These are phyloP conservation scores for Delphinapterus leucas DNA, from an alignment of 2,113 vertebrate genomes.

Conservation along the genomic window DNA sequence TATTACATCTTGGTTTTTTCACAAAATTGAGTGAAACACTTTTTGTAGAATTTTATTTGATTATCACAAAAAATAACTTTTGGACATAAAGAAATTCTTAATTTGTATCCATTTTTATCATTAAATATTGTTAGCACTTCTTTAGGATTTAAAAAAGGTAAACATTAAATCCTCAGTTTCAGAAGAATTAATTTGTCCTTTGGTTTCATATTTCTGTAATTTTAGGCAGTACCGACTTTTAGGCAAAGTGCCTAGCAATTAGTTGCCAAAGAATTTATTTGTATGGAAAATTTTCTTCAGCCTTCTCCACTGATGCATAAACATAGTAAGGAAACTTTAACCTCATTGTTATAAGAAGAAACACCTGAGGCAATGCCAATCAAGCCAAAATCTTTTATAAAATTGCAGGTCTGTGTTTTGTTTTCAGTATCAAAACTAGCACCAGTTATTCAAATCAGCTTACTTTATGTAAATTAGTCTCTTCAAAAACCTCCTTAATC, in stretches of 20 bases:
- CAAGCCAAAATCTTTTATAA: slow-evolving; percentile 57
- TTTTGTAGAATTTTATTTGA: background rate
- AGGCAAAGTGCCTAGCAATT: background rate
- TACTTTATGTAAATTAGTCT: slow-evolving; percentile 65
- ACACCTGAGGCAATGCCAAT: background rate
- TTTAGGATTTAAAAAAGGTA: background rate
- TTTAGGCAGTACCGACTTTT: background rate
- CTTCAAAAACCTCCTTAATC: slow-evolving; percentile 64
- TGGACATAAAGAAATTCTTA: background rate
- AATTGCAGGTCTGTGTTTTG: slow-evolving; percentile 42
- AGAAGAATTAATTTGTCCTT: background rate
- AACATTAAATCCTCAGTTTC: background rate
- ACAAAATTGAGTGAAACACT: background rate
- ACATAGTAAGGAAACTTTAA: background rate
- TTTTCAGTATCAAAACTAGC: slow-evolving; percentile 50
- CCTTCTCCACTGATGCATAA: background rate
- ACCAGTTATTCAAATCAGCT: slow-evolving; percentile 59
- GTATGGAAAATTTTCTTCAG: background rate
- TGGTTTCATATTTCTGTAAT: background rate
- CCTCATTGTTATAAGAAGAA: background rate
- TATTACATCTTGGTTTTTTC: background rate
- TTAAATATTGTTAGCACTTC: background rate
- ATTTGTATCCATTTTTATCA: background rate
- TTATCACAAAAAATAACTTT: background rate
- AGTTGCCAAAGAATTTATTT: slow-evolving; percentile 11